Evolutionary conservation across 2,888 invertebrate species (phyloP).

Genomic region (Hedya salicella): DNA sequence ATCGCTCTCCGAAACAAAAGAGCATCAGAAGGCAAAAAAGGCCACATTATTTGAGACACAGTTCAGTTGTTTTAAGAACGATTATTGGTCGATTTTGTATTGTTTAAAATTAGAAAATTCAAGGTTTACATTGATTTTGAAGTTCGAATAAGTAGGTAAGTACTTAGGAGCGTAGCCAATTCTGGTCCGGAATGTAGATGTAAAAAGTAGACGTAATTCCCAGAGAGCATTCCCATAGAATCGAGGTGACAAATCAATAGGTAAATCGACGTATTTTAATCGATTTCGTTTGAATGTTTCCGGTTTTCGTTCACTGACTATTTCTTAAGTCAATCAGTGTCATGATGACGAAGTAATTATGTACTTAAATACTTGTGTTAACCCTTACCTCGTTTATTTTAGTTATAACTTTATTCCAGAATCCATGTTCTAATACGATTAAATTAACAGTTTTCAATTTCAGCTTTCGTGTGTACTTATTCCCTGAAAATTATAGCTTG

Average conservation of each 20-base stretch:
- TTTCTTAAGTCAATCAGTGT: not conserved
- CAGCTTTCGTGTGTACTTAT: too few relatives aligned
- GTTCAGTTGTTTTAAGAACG: not conserved
- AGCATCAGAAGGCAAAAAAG: not conserved
- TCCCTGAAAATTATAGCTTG: too few relatives aligned
- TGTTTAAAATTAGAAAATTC: too few relatives aligned
- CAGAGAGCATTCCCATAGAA: conserved; percentile 73
- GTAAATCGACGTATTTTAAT: conserved; percentile 34
- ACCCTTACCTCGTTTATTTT: too few relatives aligned
- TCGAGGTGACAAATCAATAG: conserved; percentile 58
- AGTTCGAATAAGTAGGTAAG: too few relatives aligned
- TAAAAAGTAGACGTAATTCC: conserved; percentile 74
- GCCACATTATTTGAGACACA: not conserved
- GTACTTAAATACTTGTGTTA: too few relatives aligned
- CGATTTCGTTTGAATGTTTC: conserved; percentile 46
- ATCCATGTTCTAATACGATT: too few relatives aligned
- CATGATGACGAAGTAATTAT: conserved; percentile 10
- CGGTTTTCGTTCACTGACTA: not conserved
- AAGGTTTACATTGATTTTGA: too few relatives aligned
- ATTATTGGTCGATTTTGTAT: not conserved
- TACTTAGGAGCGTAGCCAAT: conserved; percentile 4
- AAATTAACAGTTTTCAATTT: too few relatives aligned
- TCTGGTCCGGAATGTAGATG: conserved; percentile 52
- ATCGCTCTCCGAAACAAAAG: not conserved
- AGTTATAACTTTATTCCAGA: too few relatives aligned